Conservation (phyloP, 1,140 invertebrate species). For the Homarus americanus region DNA sequence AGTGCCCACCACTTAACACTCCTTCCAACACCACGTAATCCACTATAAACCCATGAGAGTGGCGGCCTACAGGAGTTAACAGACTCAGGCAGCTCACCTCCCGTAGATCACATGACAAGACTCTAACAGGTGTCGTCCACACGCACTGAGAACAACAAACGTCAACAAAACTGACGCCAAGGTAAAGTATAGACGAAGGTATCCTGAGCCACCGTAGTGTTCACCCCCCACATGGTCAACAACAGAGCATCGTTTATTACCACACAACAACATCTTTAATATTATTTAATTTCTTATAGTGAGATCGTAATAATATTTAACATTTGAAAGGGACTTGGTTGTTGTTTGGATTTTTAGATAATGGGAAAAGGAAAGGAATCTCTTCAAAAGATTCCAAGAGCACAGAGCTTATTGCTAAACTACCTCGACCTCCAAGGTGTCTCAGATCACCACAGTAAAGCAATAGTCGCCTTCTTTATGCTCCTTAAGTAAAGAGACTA, state of each 20-base stretch:
- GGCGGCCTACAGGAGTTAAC: neutral
- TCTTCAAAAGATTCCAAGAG: conserved; percentile 34
- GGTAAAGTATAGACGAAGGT: conserved; percentile 33
- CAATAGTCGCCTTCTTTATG: neutral
- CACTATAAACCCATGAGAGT: neutral
- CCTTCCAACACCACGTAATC: neutral
- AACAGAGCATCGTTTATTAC: neutral
- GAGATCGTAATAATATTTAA: neutral
- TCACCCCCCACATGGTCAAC: neutral
- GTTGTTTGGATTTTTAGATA: conserved; percentile 8
- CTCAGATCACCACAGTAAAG: neutral
- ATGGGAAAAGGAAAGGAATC: conserved; percentile 36
- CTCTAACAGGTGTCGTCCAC: conserved; percentile 33
- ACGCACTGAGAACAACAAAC: conserved; percentile 9
- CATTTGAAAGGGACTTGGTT: neutral
- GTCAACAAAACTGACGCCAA: conserved; percentile 51
- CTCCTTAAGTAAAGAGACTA: neutral
- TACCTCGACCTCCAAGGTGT: conserved; percentile 8
- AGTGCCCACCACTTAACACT: neutral
- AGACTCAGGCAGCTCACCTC: neutral
- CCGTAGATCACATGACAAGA: neutral
- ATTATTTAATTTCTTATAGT: neutral
- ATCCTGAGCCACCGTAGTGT: neutral
- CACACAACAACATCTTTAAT: neutral
- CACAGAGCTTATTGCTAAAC: conserved; percentile 16